Base-by-base conservation (phyloP, 2,113 vertebrate species). In the Opisthocomus hoazin region DNA sequence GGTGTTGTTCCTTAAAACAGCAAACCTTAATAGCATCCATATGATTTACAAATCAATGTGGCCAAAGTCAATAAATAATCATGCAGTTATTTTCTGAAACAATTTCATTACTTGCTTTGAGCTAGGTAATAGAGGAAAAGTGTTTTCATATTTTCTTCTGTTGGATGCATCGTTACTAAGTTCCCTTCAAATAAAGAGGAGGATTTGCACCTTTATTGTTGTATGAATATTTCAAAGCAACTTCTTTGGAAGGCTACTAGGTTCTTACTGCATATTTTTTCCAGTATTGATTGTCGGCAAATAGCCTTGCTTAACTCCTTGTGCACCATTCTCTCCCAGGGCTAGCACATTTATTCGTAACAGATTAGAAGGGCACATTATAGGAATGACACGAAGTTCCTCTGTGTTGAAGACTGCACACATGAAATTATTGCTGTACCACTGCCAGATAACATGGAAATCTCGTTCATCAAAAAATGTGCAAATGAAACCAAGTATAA, bases 1-100 rank as follows among this genome's bases (percentile, higher is more conserved):
- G 34, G 75, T 90, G 54, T 32, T 96, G 84, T 64, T 97, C 94
- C 96, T 97, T 98, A 97, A 98, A 98, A 98, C 91, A 98, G 94
- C 95, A 97, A 97, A 97, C 93, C 96, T 96, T 98, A 98, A 98
- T 98, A 93, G 77, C 91, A 98, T 96, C 98, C 98, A 98, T 97
- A 98, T 97, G 97, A 98, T 97, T 97, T 94, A 97, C 95, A 97
- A 97, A 98, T 96, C 97, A 91, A 91, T 94, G 97, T 53, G 78
- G 97, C 98, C 98, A 98, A 98, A 98, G 96, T 98, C 98, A 98
- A 98, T 97, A 98, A 98, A 98, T 97, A 96, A 97, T 96, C 96
- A 97, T 95, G 89, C 79, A 96, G 95, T 95, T 98, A 97, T 97
- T 98, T 98, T 98, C 94, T 96, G 96, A 96, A 97, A 98, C 97